Conservation (phyloP, 1,140 invertebrate genomes). For the Diuraphis noxia region DNA sequence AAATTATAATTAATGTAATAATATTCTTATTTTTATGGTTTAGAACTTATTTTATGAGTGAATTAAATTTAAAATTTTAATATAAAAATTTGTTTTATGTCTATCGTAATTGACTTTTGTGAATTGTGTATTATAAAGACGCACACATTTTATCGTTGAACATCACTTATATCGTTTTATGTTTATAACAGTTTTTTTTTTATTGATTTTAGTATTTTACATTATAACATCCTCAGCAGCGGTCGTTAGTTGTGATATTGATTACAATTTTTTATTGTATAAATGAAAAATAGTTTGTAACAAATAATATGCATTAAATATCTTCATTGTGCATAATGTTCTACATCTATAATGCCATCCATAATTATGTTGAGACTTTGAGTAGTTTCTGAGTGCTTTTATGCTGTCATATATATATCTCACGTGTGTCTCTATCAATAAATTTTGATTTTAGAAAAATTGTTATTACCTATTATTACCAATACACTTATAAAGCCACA, state of each 20-base stretch:
- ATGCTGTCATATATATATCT: neutral
- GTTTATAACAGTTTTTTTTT: too few species aligned
- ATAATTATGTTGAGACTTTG: neutral
- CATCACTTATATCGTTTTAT: neutral
- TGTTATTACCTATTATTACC: neutral
- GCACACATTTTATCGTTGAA: too few species aligned
- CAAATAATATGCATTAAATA: too few species aligned
- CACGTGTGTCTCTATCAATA: neutral
- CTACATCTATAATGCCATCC: neutral
- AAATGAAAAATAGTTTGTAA: too few species aligned
- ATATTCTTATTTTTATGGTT: neutral
- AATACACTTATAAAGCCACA: neutral
- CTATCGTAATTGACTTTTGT: neutral
- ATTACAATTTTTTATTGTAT: too few species aligned
- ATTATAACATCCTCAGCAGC: too few species aligned
- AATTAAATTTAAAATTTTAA: neutral
- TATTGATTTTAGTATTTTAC: too few species aligned
- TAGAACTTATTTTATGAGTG: neutral
- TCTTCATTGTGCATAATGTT: neutral
- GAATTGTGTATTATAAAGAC: neutral
- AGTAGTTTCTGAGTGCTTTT: neutral
- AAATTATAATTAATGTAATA: neutral
- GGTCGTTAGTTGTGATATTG: too few species aligned
- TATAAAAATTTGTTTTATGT: neutral
- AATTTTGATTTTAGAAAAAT: neutral